Evolutionary conservation across 2,888 invertebrate species (phyloP), one percentile per base, ranked within the genome.

Genomic region (Magallana nippona): DNA sequence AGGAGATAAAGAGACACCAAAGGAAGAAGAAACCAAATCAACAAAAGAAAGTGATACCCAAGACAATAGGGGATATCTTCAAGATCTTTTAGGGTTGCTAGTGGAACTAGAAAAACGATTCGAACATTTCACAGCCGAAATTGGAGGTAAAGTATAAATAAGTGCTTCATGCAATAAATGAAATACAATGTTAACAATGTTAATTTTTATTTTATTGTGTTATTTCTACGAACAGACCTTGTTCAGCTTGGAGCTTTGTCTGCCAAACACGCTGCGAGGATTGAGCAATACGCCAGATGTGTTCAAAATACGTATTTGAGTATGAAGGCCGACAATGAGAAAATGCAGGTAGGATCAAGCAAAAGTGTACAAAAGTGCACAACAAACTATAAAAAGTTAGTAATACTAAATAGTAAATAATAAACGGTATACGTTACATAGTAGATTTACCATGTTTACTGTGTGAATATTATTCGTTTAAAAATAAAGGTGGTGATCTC

Each of bases 191-290:
- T 44, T 8, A 0, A n/a, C n/a, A 8, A 44, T 8, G 5, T 44
- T 5, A 44, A 44, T 44, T 44, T 44, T 44, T 8, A 44, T 44
- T 0, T 44, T 44, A 44, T 44, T 44, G 44, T 44, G 44, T 44
- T 44, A 32, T 22, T n/a, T 27, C 5, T 27, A 22, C 22, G 13
- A 2, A 19, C 19, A 84, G 84, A 84, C 17, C 79, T 80, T 27
- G 63, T 84, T 27, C 84, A 84, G 22, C 80, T 84, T 22, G 84
- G 82, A 56, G 82, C 82, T 22, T 63, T 84, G 17, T 63, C 84
- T 5, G 80, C 79, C 2, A 57, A 82, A 60, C 84, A 84, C 58
- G 82, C 82, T 17, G 44, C 62, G n/a, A 79, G 80, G 62, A 77
- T 84, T 19, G 84, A 84, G 13, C 58, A 77, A 11, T 84, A 80